phyloP scores from a whole-genome alignment of 1,140 invertebrate genomes.

The Scylla paramamosain region DNA sequence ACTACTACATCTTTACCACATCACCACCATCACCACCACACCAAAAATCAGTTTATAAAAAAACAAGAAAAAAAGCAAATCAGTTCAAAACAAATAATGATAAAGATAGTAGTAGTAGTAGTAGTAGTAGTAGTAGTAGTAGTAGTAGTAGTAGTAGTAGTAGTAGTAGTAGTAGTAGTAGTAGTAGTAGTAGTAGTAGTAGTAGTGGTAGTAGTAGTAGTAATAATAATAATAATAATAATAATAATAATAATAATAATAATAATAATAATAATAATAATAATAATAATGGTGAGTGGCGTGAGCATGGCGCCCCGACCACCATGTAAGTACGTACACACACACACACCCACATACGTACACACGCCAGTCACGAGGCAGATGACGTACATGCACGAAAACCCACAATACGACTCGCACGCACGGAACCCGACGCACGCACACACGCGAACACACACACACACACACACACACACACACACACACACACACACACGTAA shows the following conservation, averaged over 20 bases:
- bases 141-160: constrained; percentile 6
- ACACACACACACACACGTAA: neutral
- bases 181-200: neutral
- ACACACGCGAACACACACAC: neutral
- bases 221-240: neutral
- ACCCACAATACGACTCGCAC: neutral
- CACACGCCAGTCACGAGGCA: neutral
- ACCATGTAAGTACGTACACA: neutral
- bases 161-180: constrained; percentile 6
- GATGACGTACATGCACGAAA: neutral
- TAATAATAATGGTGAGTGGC: neutral
- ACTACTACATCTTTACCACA: too few relatives aligned
- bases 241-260: neutral
- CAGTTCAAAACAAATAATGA: neutral
- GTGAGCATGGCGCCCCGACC: neutral
- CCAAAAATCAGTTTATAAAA: too few relatives aligned
- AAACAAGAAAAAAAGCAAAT: too few relatives aligned
- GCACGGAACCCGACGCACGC: neutral
- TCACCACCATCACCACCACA: too few relatives aligned
- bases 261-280: neutral
- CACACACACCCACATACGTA: too few relatives aligned
- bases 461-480: neutral
- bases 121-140: constrained; percentile 6
- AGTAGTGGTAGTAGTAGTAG: neutral
- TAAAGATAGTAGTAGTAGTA: neutral